These are phyloP conservation scores for Megaceryle maxima DNA, from an alignment of 2,113 vertebrate genomes.

Conservation along the genomic window DNA sequence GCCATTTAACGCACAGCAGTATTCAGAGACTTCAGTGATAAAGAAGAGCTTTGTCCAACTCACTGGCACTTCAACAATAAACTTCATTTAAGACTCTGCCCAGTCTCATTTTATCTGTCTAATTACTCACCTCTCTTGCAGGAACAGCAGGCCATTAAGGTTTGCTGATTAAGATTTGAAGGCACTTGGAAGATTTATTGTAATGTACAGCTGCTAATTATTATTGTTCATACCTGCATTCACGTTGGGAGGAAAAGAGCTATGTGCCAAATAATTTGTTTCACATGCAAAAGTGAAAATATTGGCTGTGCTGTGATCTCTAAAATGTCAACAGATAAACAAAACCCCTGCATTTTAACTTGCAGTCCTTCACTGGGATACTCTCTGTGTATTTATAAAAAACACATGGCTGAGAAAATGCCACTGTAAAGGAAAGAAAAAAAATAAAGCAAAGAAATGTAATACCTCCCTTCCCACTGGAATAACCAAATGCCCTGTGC, in stretches of 20 bases:
- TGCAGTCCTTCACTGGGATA: neutral
- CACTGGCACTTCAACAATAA: conserved; percentile 29
- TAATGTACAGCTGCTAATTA: conserved; percentile 46
- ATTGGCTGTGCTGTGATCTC: neutral
- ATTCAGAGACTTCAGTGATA: neutral
- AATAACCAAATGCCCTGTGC: neutral
- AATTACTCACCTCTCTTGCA: conserved; percentile 34
- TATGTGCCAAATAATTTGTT: neutral
- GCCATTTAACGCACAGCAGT: neutral
- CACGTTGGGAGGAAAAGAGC: neutral
- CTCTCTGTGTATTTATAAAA: neutral
- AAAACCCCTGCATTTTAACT: neutral
- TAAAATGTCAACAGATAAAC: neutral
- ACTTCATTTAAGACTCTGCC: conserved; percentile 12
- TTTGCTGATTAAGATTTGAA: conserved; percentile 55
- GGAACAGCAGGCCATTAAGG: conserved; percentile 28
- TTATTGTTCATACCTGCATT: conserved; percentile 28
- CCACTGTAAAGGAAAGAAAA: neutral
- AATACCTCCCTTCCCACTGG: neutral
- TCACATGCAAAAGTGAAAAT: neutral
- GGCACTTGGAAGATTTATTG: conserved; percentile 49
- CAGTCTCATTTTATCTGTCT: conserved; percentile 37
- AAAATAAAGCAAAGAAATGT: neutral
- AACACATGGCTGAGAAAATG: neutral
- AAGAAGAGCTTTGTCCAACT: conserved; percentile 26